Percentiles rank a stretch among this genome's conserved stretches.
Evolutionary conservation across 2,888 invertebrate species (phyloP).

Genomic region (Amorpha juglandis): DNA sequence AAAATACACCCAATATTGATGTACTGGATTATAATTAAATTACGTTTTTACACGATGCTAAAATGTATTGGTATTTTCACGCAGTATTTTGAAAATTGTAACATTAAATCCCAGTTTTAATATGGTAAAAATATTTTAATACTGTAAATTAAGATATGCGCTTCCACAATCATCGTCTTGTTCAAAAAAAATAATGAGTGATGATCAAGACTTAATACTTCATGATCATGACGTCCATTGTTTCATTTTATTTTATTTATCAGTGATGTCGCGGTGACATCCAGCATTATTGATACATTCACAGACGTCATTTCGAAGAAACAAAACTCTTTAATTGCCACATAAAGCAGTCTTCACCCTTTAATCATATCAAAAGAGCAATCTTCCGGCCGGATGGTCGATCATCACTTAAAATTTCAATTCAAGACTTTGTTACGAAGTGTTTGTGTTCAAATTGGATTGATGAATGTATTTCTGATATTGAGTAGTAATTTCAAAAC

Average conservation of each 20-base stretch:
- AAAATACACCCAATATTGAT: conserved; percentile 45
- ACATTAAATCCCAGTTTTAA: too few species aligned
- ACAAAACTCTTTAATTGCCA: conserved; percentile 76
- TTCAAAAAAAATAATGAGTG: too few species aligned
- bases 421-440: conserved; percentile 4
- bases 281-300: conserved; percentile 31
- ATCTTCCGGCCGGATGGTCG: conserved; percentile 80
- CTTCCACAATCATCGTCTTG: too few species aligned
- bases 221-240: too few species aligned
- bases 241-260: neutral
- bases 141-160: too few species aligned
- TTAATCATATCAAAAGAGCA: conserved; percentile 82
- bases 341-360: conserved; percentile 82
- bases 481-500: conserved; percentile 65
- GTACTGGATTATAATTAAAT: conserved; percentile 55
- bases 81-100: neutral
- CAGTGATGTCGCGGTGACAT: neutral
- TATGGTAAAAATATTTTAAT: too few species aligned
- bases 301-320: conserved; percentile 63
- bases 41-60: conserved; percentile 49
- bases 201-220: too few species aligned
- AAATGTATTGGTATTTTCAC: conserved; percentile 43
- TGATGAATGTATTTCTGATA: conserved; percentile 42
- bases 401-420: conserved; percentile 49
- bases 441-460: conserved; percentile 11